Evolutionary conservation across 1,140 invertebrate species (phyloP).

Genomic region (Cyclargus thomasi): DNA sequence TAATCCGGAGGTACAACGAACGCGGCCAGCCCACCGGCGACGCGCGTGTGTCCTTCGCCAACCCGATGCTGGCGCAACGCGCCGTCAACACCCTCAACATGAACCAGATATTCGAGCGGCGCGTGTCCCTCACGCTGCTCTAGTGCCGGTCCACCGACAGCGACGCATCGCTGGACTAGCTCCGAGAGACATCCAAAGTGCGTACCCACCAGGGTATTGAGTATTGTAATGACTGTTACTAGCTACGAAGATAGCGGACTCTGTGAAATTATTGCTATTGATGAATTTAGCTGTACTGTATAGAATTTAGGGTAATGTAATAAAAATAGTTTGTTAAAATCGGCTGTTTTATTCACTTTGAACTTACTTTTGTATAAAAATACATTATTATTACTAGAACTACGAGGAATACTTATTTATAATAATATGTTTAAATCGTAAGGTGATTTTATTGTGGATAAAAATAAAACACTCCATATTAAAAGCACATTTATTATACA

Average conservation of each 20-base stretch:
- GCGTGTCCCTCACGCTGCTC: constrained; percentile 52
- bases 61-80: constrained; percentile 83
- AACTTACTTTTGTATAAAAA: too few species aligned
- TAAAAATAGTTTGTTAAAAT: not conserved
- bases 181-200: not conserved
- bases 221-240: not conserved
- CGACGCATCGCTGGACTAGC: constrained; percentile 11
- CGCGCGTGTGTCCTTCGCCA: constrained; percentile 87
- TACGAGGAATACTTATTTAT: too few species aligned
- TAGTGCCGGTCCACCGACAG: constrained; percentile 33
- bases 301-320: not conserved
- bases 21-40: constrained; percentile 91
- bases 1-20: constrained; percentile 89
- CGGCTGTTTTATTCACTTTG: too few species aligned
- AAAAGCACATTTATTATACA: constrained; percentile 19
- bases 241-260: not conserved
- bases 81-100: constrained; percentile 77
- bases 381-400: too few species aligned
- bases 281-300: not conserved
- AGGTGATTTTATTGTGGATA: not conserved
- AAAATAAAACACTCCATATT: constrained; percentile 12
- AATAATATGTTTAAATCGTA: too few species aligned
- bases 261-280: not conserved
- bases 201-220: constrained; percentile 21
- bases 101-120: constrained; percentile 56